Evolutionary conservation across 2,888 invertebrate genomes (phyloP).

Genomic region (Xestia ashworthii): DNA sequence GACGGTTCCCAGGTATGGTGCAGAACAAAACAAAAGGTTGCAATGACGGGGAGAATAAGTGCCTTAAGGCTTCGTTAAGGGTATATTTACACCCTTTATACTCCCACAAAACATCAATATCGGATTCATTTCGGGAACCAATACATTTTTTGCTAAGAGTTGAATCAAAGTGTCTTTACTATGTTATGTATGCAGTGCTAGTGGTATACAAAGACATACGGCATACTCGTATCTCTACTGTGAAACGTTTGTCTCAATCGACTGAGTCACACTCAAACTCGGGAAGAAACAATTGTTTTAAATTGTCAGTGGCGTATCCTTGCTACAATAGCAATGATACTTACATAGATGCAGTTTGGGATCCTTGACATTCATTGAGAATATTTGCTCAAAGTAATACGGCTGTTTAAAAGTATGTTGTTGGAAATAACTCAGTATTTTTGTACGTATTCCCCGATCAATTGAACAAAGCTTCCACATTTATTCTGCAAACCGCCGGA

Average conservation of each 20-base stretch:
- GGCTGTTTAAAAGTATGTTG: neutral
- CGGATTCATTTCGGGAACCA: neutral
- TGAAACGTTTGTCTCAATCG: neutral
- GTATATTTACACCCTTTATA: too few species aligned
- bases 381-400: neutral
- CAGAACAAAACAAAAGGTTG: too few species aligned
- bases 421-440: neutral
- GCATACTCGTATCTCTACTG: constrained; percentile 3
- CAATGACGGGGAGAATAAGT: too few species aligned
- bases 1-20: too few species aligned
- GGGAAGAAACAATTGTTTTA: constrained; percentile 52
- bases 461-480: too few species aligned
- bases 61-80: too few species aligned
- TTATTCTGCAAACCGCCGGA: too few species aligned
- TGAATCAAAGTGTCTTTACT: neutral
- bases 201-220: neutral
- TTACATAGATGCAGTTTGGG: constrained; percentile 6
- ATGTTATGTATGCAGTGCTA: neutral
- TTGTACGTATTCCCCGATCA: neutral
- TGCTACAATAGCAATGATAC: neutral
- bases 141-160: neutral
- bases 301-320: constrained; percentile 50
- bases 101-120: neutral
- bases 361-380: constrained; percentile 1
- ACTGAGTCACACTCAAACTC: constrained; percentile 38